A percentile compares a stretch with the other conserved stretches of the same genome.
phyloP scores from a whole-genome alignment of 2,888 invertebrate genomes.

The Acrocyrtus sp. region DNA sequence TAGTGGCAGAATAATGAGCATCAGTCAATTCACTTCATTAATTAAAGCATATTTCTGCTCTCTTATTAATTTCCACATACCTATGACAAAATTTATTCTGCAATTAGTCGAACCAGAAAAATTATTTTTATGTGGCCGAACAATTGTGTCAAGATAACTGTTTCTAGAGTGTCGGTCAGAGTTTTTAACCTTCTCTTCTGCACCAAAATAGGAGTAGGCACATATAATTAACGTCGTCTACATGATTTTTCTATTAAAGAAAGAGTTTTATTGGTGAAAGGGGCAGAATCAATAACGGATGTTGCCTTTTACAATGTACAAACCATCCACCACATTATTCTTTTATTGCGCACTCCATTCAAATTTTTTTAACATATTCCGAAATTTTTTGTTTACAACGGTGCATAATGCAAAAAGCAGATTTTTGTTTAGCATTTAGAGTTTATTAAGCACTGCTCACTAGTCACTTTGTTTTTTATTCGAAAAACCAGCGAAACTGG shows the following conservation, averaged over 20 bases:
- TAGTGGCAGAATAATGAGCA: no score
- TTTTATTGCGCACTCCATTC: not conserved
- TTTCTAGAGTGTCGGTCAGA: not conserved
- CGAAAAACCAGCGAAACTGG: not conserved
- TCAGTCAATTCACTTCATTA: no score
- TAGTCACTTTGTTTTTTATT: no score
- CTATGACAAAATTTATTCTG: no score
- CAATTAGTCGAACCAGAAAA: not conserved
- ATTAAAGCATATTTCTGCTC: no score
- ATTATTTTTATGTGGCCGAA: not conserved
- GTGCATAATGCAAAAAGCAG: not conserved
- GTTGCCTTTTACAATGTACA: conserved; percentile 23
- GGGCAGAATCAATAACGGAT: conserved; percentile 33
- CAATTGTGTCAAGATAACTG: not conserved
- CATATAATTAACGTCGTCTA: not conserved
- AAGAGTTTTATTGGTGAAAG: not conserved
- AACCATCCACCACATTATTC: not conserved
- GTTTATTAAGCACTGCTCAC: no score
- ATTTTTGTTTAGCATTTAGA: no score
- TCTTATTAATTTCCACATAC: no score
- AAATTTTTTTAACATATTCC: not conserved
- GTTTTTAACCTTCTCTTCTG: no score
- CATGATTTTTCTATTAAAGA: conserved; percentile 2
- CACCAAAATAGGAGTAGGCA: not conserved
- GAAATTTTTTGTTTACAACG: not conserved